Conservation (phyloP, 2,113 vertebrate species). For the Tor tambroides region DNA sequence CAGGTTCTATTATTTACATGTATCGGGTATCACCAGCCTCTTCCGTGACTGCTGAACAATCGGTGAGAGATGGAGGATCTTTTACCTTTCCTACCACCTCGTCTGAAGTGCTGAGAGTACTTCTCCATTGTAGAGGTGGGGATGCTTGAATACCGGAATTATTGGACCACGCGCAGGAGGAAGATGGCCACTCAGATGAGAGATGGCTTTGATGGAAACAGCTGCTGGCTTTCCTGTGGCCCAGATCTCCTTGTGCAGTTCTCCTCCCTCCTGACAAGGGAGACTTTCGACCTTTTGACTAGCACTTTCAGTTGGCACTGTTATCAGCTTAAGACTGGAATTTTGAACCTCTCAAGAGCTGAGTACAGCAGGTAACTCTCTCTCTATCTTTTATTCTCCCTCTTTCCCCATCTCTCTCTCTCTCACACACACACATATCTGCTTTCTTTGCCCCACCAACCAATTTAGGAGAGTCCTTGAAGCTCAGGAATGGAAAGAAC, state of each 20-base stretch:
- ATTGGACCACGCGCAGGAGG: constrained; percentile 26
- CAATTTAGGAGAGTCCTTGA: constrained; percentile 75
- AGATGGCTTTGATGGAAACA: constrained; percentile 53
- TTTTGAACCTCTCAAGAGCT: constrained; percentile 58
- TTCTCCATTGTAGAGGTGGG: constrained; percentile 2
- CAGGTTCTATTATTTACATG: neutral
- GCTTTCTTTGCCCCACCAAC: constrained; percentile 66
- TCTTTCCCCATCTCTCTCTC: constrained; percentile 25
- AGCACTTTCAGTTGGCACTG: constrained; percentile 56
- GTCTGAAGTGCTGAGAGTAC: constrained; percentile 1
- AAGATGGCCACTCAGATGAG: constrained; percentile 56
- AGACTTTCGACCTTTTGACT: constrained; percentile 60
- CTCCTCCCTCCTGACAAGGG: constrained; percentile 59
- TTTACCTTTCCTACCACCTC: constrained; percentile 16
- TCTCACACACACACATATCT: constrained; percentile 50
- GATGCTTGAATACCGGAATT: constrained; percentile 36
- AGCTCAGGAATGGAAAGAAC: constrained; percentile 69
- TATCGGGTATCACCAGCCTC: constrained; percentile 5
- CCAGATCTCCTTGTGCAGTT: constrained; percentile 59
- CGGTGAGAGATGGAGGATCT: neutral
- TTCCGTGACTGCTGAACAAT: neutral
- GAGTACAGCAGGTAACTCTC: constrained; percentile 57
- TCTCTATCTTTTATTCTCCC: constrained; percentile 34
- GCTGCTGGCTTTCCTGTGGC: constrained; percentile 52
- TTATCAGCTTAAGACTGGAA: constrained; percentile 62